phyloP scores from a whole-genome alignment of 2,888 invertebrate species.

The Cheilosia scutellata region DNA sequence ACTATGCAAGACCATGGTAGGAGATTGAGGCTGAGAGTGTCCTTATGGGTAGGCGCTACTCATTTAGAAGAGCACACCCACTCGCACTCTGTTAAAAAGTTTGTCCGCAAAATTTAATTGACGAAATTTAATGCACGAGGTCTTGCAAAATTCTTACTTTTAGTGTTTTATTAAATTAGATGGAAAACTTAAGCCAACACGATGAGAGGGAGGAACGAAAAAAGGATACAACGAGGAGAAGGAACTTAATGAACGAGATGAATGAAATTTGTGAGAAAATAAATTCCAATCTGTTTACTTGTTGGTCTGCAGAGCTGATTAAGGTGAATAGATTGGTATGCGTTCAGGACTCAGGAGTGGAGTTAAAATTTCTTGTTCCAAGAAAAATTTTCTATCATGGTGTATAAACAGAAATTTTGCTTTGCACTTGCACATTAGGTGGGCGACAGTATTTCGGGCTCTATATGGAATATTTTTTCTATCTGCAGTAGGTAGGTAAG shows the following conservation, averaged over 20 bases:
- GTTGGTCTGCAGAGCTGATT: constrained; percentile 1
- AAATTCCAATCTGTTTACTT: constrained; percentile 29
- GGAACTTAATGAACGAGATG: constrained; percentile 33
- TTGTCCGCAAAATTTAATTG: constrained; percentile 63
- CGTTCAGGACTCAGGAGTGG: no score
- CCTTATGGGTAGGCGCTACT: constrained; percentile 16
- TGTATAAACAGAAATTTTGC: no score
- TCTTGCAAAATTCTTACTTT: constrained; percentile 57
- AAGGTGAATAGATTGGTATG: no score
- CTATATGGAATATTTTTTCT: no score
- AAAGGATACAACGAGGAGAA: not conserved
- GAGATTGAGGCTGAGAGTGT: constrained; percentile 9
- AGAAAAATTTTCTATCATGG: no score
- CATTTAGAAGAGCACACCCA: constrained; percentile 22
- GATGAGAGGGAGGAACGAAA: not conserved
- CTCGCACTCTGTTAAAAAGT: constrained; percentile 29
- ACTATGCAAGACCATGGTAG: not conserved
- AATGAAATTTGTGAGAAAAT: constrained; percentile 29
- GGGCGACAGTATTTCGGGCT: no score
- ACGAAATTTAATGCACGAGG: constrained; percentile 58
- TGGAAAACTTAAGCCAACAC: constrained; percentile 46
- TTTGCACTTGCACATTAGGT: no score
- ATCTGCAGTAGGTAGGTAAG: no score
- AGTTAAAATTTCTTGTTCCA: no score
- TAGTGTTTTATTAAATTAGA: constrained; percentile 64